A percentile compares a stretch with the other conserved stretches of the same genome.
Evolutionary conservation across 2,797 vertebrate species (phyloP).

Genomic region (Australoheros facetus): DNA sequence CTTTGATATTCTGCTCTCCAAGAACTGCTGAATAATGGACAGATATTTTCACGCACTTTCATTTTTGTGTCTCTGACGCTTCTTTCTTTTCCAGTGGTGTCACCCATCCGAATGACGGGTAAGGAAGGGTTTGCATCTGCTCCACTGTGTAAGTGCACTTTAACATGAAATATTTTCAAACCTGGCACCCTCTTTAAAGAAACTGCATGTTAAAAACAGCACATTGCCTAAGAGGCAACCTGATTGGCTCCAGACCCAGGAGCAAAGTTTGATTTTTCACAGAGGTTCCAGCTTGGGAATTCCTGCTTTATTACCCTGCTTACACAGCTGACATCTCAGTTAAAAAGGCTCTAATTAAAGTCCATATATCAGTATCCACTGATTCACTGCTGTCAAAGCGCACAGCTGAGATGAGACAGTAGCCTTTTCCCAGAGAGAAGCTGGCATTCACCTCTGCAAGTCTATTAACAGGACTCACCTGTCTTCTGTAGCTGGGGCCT

Average conservation of each 20-base stretch:
- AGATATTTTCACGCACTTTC: neutral
- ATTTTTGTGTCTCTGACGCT: neutral
- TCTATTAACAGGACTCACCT: conserved; percentile 46
- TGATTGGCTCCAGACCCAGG: conserved; percentile 16
- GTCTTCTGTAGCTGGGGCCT: neutral
- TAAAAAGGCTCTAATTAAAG: conserved; percentile 67
- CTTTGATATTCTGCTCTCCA: conserved; percentile 64
- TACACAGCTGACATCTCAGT: conserved; percentile 48
- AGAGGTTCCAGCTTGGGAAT: conserved; percentile 27
- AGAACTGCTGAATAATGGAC: conserved; percentile 65
- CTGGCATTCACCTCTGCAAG: conserved; percentile 5
- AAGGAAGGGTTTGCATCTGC: neutral
- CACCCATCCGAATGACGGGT: neutral
- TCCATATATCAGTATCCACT: conserved; percentile 54
- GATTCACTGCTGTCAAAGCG: conserved; percentile 49
- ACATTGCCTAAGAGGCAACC: neutral
- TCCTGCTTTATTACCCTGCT: conserved; percentile 53
- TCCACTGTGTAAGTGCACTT: neutral
- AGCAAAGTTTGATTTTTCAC: conserved; percentile 40
- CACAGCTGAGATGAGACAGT: neutral
- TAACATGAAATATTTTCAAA: neutral
- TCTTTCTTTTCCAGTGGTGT: neutral
- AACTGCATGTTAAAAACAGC: neutral
- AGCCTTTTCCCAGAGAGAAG: conserved; percentile 4
- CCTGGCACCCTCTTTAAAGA: neutral